Evolutionary conservation across 2,113 vertebrate species (phyloP).

Genomic region (Galemys pyrenaicus): DNA sequence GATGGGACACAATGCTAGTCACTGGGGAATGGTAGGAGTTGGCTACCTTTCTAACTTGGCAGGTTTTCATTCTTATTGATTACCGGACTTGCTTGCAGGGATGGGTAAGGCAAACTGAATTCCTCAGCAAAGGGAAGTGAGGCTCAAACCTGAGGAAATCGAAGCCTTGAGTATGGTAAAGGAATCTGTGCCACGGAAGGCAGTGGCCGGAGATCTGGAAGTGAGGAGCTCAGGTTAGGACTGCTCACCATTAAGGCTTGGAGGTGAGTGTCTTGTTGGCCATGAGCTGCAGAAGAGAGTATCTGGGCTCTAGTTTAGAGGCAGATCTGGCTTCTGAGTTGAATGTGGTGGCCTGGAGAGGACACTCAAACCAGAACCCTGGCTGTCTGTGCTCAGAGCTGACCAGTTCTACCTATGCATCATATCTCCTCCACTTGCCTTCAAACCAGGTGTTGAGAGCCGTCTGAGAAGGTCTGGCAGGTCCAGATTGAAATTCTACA

Average conservation of each 20-base stretch:
- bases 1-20: neutral
- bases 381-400: neutral
- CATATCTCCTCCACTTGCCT: neutral
- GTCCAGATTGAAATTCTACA: neutral
- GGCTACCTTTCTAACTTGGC: neutral
- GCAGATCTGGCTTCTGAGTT: neutral
- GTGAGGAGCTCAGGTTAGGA: neutral
- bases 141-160: neutral
- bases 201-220: neutral
- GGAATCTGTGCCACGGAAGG: neutral
- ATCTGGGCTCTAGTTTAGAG: neutral
- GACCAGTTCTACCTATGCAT: neutral
- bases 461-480: neutral
- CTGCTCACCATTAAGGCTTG: neutral
- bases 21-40: neutral
- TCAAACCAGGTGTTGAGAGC: neutral
- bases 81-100: conserved; percentile 13
- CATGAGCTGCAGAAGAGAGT: neutral
- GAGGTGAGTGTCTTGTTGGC: neutral
- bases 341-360: neutral
- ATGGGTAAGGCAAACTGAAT: neutral
- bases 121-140: neutral
- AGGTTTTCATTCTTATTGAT: conserved; percentile 47
- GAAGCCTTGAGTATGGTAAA: neutral
- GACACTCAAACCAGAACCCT: neutral